These are phyloP conservation scores for Melanargia galathea DNA, from an alignment of 2,888 invertebrate species.

Conservation along the genomic window DNA sequence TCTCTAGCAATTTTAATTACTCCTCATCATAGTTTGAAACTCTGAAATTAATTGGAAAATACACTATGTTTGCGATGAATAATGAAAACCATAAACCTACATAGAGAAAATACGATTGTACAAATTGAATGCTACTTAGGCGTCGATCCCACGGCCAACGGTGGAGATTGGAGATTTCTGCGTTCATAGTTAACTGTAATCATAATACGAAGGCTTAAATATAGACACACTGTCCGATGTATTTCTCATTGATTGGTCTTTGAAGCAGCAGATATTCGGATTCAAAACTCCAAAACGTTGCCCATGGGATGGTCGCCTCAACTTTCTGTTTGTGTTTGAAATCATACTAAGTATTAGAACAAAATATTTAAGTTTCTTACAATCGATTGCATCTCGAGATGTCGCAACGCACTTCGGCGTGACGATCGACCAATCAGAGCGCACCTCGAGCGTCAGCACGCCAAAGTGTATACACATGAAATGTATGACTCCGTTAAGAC, in stretches of 20 bases:
- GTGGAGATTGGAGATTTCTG: neutral
- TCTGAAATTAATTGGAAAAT: slow-evolving; percentile 10
- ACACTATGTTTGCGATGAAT: slow-evolving; percentile 6
- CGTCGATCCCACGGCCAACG: neutral
- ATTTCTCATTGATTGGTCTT: neutral
- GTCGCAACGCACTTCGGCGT: neutral
- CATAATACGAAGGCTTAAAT: no score
- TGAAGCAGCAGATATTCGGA: neutral
- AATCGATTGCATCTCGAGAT: neutral
- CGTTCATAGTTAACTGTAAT: neutral
- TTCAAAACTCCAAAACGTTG: neutral
- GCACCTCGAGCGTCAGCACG: no score
- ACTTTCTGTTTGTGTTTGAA: neutral
- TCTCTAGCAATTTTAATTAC: slow-evolving; percentile 10
- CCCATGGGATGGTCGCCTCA: neutral
- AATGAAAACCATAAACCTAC: slow-evolving; percentile 1
- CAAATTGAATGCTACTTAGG: neutral
- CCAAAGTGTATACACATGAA: no score
- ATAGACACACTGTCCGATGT: neutral
- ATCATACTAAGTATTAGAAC: neutral
- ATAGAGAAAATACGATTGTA: neutral
- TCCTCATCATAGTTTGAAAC: neutral
- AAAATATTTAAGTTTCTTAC: no score
- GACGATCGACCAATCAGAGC: no score
- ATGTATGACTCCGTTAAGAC: neutral